Evolutionary conservation across 1,140 invertebrate species (phyloP).

Genomic region (Nymphalis io): DNA sequence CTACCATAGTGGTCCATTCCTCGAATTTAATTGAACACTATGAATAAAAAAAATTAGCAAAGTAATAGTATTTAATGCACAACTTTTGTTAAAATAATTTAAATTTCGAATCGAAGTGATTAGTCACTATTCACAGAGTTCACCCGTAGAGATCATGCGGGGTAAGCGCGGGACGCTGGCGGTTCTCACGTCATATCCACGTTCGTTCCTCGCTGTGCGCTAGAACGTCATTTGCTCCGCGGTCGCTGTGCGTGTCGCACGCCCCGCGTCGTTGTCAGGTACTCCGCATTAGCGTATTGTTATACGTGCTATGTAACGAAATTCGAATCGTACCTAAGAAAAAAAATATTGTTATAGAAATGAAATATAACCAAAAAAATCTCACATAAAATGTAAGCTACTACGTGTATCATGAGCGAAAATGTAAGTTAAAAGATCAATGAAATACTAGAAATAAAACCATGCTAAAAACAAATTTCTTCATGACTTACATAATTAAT

Average conservation of each 20-base stretch:
- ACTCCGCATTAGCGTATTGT: conserved; percentile 64
- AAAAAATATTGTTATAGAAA: not conserved
- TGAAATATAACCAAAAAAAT: not conserved
- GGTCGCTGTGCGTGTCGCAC: conserved; percentile 46
- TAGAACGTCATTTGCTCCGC: conserved; percentile 43
- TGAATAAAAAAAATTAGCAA: conserved; percentile 16
- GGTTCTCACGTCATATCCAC: conserved; percentile 67
- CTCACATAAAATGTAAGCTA: not conserved
- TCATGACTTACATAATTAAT: too few relatives aligned
- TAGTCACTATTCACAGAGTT: conserved; percentile 19
- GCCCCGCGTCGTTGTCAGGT: conserved; percentile 66
- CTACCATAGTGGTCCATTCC: conserved; percentile 15
- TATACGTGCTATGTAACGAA: conserved; percentile 76
- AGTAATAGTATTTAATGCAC: not conserved
- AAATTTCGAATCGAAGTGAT: conserved; percentile 14
- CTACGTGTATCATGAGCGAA: too few relatives aligned
- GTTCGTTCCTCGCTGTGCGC: conserved; percentile 56
- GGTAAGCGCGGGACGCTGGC: conserved; percentile 50
- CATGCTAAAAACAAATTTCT: too few relatives aligned
- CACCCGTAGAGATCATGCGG: conserved; percentile 38
- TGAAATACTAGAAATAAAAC: too few relatives aligned
- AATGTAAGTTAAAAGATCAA: too few relatives aligned
- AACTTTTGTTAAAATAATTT: conserved; percentile 10
- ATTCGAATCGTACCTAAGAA: conserved; percentile 71
- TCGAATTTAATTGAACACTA: conserved; percentile 14